phyloP scores from a whole-genome alignment of 2,113 vertebrate species.

The Ranitomeya variabilis region DNA sequence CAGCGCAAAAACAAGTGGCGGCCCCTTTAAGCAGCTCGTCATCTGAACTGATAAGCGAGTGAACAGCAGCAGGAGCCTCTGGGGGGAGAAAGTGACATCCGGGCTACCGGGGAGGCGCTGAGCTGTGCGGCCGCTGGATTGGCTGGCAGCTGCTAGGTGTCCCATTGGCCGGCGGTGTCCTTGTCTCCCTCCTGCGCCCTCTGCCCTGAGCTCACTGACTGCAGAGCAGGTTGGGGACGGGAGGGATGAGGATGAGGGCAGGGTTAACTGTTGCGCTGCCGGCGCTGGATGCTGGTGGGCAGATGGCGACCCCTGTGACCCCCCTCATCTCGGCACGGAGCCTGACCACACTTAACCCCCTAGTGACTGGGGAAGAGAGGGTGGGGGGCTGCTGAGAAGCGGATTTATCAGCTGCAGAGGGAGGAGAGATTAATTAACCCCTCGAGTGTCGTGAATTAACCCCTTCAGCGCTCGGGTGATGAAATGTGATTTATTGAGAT shows the following conservation, averaged over 20 bases:
- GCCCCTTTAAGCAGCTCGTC: constrained; percentile 44
- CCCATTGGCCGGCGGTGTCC: constrained; percentile 45
- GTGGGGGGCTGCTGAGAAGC: no score
- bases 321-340: background rate
- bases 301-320: background rate
- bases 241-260: background rate
- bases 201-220: constrained; percentile 35
- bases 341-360: constrained; percentile 16
- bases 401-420: background rate
- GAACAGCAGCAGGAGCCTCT: constrained; percentile 26
- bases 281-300: background rate
- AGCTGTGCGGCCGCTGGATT: constrained; percentile 32
- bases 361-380: background rate
- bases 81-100: constrained; percentile 50
- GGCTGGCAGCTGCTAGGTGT: constrained; percentile 36
- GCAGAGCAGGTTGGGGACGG: constrained; percentile 39
- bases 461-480: background rate
- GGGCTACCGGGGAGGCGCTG: constrained; percentile 39
- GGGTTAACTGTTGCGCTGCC: constrained; percentile 19
- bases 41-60: constrained; percentile 36
- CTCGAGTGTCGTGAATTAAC: background rate
- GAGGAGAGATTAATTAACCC: background rate
- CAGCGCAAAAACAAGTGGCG: constrained; percentile 15
- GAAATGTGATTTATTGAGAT: background rate
- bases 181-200: constrained; percentile 37